Percentiles rank a stretch among this genome's conserved stretches.
These are phyloP conservation scores for Escarpia spicata DNA, from an alignment of 2,888 invertebrate genomes.

Conservation along the genomic window DNA sequence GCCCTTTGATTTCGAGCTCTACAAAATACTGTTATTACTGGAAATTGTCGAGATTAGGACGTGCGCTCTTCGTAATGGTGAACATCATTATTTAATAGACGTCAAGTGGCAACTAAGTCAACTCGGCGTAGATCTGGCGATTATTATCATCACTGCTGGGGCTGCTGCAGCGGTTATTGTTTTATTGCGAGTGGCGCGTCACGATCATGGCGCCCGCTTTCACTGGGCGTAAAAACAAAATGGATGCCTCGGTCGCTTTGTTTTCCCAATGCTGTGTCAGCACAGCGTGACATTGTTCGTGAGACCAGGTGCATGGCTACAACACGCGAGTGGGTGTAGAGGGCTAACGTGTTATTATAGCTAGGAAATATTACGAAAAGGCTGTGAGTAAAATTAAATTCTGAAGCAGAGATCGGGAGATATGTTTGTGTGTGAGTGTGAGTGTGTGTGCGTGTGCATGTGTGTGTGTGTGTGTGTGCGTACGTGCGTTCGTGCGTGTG, in stretches of 20 bases:
- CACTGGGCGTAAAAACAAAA: not conserved
- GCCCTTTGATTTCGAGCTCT: constrained; percentile 9
- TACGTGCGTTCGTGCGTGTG: too few relatives aligned
- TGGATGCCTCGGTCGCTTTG: not conserved
- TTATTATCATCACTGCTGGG: not conserved
- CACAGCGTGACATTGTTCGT: not conserved
- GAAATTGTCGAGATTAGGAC: constrained; percentile 13
- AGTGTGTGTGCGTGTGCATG: not conserved
- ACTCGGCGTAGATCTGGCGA: not conserved
- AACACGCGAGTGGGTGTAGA: too few relatives aligned
- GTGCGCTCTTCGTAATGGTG: not conserved
- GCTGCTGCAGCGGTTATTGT: not conserved
- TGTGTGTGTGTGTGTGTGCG: not conserved
- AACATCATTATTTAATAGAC: constrained; percentile 16
- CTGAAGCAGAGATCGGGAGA: too few relatives aligned
- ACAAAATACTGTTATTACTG: not conserved
- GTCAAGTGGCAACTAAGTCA: constrained; percentile 16
- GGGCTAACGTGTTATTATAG: too few relatives aligned
- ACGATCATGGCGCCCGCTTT: not conserved
- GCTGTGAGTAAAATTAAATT: too few relatives aligned
- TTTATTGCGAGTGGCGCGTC: not conserved
- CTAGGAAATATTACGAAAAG: too few relatives aligned
- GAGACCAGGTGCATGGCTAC: not conserved
- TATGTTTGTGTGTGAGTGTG: not conserved
- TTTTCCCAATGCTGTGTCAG: not conserved